phyloP scores from a whole-genome alignment of 1,140 invertebrate species.

The Heliconius eleuchia region DNA sequence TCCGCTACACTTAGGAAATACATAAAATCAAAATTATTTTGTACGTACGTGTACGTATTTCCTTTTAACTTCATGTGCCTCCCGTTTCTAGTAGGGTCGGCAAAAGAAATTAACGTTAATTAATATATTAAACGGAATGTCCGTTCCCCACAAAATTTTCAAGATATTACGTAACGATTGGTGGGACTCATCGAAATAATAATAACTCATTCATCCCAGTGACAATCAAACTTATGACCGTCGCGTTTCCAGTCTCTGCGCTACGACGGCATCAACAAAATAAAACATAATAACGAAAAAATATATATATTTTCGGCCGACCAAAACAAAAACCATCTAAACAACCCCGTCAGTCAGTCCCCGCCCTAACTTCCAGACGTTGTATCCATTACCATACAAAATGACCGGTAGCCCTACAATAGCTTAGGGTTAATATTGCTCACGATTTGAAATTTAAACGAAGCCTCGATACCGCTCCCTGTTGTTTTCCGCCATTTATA shows the following conservation, averaged over 20 bases:
- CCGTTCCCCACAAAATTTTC: no score
- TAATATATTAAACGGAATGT: no score
- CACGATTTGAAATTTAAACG: conserved; percentile 23
- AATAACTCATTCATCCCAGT: not conserved
- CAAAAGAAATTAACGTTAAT: no score
- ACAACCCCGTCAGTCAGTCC: not conserved
- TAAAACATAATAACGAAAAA: not conserved
- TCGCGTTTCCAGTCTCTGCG: not conserved
- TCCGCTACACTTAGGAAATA: no score
- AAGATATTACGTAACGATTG: no score
- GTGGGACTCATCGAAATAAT: not conserved
- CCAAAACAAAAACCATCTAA: not conserved
- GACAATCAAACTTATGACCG: not conserved
- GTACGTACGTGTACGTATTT: no score
- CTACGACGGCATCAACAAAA: not conserved
- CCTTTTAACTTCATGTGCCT: no score
- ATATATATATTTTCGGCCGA: not conserved
- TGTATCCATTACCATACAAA: conserved; percentile 27
- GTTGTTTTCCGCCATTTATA: conserved; percentile 15
- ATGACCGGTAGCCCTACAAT: conserved; percentile 21
- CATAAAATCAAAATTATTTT: no score
- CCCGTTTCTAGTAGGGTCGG: no score
- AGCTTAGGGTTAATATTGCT: conserved; percentile 19
- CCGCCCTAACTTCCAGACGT: conserved; percentile 17
- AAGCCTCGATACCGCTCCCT: conserved; percentile 12